Percentiles rank a stretch among this genome's conserved stretches.
phyloP scores from a whole-genome alignment of 1,140 invertebrate genomes.

The Aradophagus sp. region DNA sequence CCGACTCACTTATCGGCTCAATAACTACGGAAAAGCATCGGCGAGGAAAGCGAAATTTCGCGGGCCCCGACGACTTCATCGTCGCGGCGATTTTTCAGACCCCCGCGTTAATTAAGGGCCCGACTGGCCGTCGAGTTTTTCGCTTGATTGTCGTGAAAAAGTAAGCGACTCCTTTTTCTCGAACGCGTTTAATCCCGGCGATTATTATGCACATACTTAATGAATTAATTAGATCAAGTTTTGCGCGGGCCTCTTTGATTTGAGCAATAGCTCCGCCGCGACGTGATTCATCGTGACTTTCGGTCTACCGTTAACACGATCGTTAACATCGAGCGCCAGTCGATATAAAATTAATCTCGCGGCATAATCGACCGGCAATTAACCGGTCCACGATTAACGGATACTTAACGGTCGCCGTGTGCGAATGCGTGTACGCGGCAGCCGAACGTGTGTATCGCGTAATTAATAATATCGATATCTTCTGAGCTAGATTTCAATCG shows the following conservation, averaged over 20 bases:
- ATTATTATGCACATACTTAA: conserved; percentile 43
- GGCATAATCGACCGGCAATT: conserved; percentile 61
- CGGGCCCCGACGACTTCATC: no score
- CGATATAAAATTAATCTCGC: conserved; percentile 48
- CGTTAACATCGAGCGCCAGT: conserved; percentile 43
- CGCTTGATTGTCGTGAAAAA: no score
- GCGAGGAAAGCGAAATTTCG: neutral
- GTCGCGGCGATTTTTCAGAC: no score
- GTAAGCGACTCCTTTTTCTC: no score
- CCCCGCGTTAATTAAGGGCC: neutral
- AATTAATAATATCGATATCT: conserved; percentile 50
- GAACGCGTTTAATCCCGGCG: conserved; percentile 1
- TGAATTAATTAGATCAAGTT: conserved; percentile 40
- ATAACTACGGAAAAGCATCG: neutral
- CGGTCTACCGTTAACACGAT: conserved; percentile 49
- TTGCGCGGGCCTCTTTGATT: conserved; percentile 25
- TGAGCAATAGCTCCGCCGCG: conserved; percentile 30
- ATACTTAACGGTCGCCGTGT: conserved; percentile 47
- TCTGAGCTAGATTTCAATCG: conserved; percentile 31
- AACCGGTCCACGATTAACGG: conserved; percentile 64
- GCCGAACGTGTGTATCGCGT: conserved; percentile 22
- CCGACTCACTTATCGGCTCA: conserved; percentile 15
- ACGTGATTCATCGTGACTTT: conserved; percentile 49
- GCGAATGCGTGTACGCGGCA: conserved; percentile 12
- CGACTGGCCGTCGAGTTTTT: no score